Evolutionary conservation across 2,888 invertebrate genomes (phyloP).

Genomic region (Spialia ferax): DNA sequence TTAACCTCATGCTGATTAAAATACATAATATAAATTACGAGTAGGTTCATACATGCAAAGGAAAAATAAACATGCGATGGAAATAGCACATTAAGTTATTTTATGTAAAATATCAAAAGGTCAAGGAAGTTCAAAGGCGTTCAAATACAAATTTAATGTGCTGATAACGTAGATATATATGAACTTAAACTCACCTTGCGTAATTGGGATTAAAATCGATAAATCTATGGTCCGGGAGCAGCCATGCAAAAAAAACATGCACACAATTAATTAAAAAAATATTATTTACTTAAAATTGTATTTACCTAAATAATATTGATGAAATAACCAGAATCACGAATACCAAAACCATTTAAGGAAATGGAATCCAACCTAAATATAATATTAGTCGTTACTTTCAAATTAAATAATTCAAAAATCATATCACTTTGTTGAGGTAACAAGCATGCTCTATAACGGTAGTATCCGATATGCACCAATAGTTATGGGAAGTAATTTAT

Average conservation of each 20-base stretch:
- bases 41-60: too few relatives aligned
- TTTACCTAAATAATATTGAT: neutral
- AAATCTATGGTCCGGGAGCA: conserved; percentile 79
- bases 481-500: neutral
- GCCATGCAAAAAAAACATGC: conserved; percentile 86
- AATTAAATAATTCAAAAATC: too few relatives aligned
- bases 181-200: conserved; percentile 70
- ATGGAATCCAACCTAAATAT: too few relatives aligned
- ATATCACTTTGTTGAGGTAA: neutral
- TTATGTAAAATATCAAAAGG: too few relatives aligned
- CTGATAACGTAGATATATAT: neutral
- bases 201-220: conserved; percentile 81
- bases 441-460: neutral
- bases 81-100: too few relatives aligned
- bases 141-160: conserved; percentile 8
- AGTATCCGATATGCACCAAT: neutral
- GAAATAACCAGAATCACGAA: neutral
- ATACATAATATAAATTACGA: too few relatives aligned
- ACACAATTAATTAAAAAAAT: conserved; percentile 18
- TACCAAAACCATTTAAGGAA: neutral
- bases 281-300: neutral
- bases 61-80: too few relatives aligned
- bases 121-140: too few relatives aligned
- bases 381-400: too few relatives aligned
- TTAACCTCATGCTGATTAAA: too few relatives aligned